phyloP scores from a whole-genome alignment of 2,888 invertebrate species.

The Osedax fenrisi region DNA sequence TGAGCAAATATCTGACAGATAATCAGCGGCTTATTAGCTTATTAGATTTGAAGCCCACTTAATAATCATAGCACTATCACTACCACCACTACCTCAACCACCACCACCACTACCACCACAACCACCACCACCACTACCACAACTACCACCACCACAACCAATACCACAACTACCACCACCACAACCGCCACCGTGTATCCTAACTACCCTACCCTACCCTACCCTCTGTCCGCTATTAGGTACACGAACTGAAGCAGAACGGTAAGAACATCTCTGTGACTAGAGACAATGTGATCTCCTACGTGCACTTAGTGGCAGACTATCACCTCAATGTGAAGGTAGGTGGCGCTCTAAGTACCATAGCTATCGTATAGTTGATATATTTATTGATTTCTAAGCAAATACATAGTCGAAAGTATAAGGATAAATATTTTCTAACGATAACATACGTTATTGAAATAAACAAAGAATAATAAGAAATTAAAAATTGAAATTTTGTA shows the following conservation, averaged over 20 bases:
- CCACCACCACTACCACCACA: background rate
- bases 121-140: background rate
- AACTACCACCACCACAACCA: background rate
- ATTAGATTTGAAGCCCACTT: slow-evolving; percentile 46
- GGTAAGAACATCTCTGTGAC: slow-evolving; percentile 82
- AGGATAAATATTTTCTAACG: too few species aligned
- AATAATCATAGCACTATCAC: background rate
- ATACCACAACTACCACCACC: background rate
- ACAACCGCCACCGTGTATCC: background rate
- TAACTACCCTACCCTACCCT: background rate
- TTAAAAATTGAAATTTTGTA: too few species aligned
- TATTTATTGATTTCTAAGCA: too few species aligned
- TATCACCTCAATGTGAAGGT: slow-evolving; percentile 79
- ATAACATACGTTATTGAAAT: too few species aligned
- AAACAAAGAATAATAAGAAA: too few species aligned
- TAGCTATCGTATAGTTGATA: too few species aligned
- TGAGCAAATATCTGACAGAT: too few species aligned
- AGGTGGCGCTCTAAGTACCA: slow-evolving; percentile 15
- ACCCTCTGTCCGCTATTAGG: slow-evolving; percentile 38
- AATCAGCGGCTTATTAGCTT: too few species aligned
- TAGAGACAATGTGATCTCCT: slow-evolving; percentile 81
- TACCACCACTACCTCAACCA: background rate
- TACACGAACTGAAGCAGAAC: slow-evolving; percentile 77
- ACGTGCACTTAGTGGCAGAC: slow-evolving; percentile 87
- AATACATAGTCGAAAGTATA: too few species aligned